A percentile compares a stretch with the other conserved stretches of the same genome.
phyloP scores from a whole-genome alignment of 1,140 invertebrate genomes.

The Microvelia longipes region DNA sequence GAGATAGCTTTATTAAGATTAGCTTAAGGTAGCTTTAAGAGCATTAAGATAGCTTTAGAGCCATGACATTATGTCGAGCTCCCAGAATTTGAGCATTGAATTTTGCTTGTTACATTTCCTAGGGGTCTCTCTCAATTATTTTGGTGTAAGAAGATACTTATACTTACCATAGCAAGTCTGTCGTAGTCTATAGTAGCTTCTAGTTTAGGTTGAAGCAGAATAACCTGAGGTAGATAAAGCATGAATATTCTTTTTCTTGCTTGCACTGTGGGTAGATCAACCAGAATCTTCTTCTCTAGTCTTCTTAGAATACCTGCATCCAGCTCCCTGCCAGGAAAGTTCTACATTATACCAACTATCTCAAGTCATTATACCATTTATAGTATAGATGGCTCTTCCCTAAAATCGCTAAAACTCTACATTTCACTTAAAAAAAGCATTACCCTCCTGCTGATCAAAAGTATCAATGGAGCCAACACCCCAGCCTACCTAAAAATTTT shows the following conservation, averaged over 20 bases:
- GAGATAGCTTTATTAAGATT: too few species aligned
- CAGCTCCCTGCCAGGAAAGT: conserved; percentile 47
- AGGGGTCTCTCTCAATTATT: too few species aligned
- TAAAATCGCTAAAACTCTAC: background rate
- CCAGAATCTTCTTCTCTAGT: conserved; percentile 73
- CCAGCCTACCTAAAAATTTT: background rate
- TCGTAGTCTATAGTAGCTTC: conserved; percentile 36
- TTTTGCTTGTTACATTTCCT: too few species aligned
- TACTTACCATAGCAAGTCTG: conserved; percentile 34
- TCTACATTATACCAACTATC: too few species aligned
- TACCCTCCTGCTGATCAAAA: background rate
- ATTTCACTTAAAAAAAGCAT: background rate
- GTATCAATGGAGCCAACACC: background rate
- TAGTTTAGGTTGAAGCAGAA: conserved; percentile 18
- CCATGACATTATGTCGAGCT: too few species aligned
- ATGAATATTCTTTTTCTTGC: conserved; percentile 16
- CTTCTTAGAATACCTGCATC: conserved; percentile 74
- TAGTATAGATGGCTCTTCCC: background rate
- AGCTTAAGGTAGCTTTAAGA: too few species aligned
- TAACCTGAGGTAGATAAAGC: conserved; percentile 26
- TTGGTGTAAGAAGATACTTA: too few species aligned
- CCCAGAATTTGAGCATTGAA: too few species aligned
- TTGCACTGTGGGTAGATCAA: conserved; percentile 29
- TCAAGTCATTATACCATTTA: background rate
- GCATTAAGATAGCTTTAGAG: too few species aligned